These are phyloP conservation scores for Chloebia gouldiae DNA, from an alignment of 2,113 vertebrate genomes.

Conservation along the genomic window DNA sequence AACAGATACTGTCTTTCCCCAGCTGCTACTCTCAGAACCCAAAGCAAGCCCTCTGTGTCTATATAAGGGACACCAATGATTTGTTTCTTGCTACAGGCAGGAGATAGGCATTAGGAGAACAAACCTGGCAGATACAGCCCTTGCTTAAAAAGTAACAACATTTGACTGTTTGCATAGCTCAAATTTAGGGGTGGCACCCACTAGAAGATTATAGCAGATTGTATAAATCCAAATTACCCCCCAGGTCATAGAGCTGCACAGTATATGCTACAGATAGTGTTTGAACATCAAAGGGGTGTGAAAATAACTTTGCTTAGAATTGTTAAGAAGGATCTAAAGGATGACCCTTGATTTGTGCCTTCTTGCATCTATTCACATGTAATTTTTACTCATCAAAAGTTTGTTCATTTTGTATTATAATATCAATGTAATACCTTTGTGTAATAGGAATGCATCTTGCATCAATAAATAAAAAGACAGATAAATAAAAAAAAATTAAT, in stretches of 20 bases:
- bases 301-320: background rate
- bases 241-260: background rate
- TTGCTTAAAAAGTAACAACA: background rate
- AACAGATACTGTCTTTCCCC: background rate
- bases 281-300: background rate
- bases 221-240: background rate
- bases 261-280: background rate
- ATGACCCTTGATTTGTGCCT: background rate
- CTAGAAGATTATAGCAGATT: background rate
- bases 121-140: background rate
- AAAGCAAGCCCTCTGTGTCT: background rate
- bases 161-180: background rate
- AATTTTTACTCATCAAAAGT: background rate
- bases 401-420: background rate
- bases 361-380: background rate
- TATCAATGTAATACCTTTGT: background rate
- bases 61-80: fast-evolving
- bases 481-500: background rate
- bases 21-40: background rate
- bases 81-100: background rate
- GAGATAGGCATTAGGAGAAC: background rate
- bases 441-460: background rate
- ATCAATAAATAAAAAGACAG: background rate
- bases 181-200: background rate
- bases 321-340: background rate